These are phyloP conservation scores for Eupelmus urozonus DNA, from an alignment of 2,888 invertebrate genomes.

Conservation along the genomic window DNA sequence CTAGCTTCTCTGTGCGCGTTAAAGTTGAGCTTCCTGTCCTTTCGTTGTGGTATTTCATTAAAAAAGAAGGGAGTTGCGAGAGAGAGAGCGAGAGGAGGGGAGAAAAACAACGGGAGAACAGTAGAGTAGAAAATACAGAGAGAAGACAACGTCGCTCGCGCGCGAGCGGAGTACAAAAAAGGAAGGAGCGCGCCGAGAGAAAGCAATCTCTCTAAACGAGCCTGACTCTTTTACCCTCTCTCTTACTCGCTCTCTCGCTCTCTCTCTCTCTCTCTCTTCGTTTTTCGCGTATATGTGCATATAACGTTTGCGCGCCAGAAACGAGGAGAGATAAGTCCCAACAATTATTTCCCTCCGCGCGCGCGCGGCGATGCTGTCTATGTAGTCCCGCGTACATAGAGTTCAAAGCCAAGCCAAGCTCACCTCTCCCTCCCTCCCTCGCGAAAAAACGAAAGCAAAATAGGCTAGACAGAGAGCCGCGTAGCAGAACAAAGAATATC, in stretches of 20 bases:
- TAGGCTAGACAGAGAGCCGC: not conserved
- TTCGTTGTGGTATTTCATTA: conserved; percentile 11
- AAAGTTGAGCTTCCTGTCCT: not conserved
- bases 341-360: conserved; percentile 37
- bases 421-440: too few relatives aligned
- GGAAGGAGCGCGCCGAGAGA: conserved; percentile 1
- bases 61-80: not conserved
- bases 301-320: too few relatives aligned
- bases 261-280: too few relatives aligned
- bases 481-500: not conserved
- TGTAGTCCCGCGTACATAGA: too few relatives aligned
- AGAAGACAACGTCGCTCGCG: not conserved
- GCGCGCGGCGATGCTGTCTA: too few relatives aligned
- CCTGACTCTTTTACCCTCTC: not conserved
- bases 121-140: not conserved
- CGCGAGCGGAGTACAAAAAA: not conserved
- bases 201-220: conserved; percentile 28
- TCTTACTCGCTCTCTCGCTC: too few relatives aligned
- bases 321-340: conserved; percentile 27
- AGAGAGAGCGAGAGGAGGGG: not conserved
- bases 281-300: too few relatives aligned
- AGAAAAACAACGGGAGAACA: not conserved
- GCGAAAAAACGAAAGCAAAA: conserved; percentile 29
- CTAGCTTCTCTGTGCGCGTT: too few relatives aligned
- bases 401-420: conserved; percentile 15